These are phyloP conservation scores for Drosophila sucinea DNA, from an alignment of 1,140 invertebrate species.

Conservation along the genomic window DNA sequence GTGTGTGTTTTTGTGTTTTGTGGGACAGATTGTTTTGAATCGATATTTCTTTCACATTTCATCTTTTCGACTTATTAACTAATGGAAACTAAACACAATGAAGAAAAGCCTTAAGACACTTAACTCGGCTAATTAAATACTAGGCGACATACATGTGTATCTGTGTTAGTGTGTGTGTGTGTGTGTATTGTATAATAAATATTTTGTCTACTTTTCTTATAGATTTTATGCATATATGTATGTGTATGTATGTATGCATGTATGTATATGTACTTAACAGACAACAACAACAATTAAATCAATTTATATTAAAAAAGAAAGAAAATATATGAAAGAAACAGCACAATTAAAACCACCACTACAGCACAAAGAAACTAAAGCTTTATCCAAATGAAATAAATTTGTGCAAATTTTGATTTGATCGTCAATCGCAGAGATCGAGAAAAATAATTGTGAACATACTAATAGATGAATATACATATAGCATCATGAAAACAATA, in stretches of 20 bases:
- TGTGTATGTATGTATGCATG: too few species aligned
- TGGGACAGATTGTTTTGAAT: slow-evolving; percentile 32
- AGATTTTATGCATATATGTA: background rate
- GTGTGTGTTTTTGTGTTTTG: slow-evolving; percentile 19
- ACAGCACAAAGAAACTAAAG: slow-evolving; percentile 1
- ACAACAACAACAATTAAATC: slow-evolving; percentile 3
- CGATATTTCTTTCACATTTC: slow-evolving; percentile 6
- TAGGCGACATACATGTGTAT: background rate
- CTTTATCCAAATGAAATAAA: background rate
- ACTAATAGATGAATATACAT: background rate
- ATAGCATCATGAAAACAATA: too few species aligned
- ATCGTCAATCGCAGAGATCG: background rate
- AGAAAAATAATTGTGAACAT: background rate
- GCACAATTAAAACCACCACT: background rate
- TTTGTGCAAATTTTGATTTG: background rate
- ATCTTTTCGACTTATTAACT: slow-evolving; percentile 4
- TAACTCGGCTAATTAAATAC: background rate
- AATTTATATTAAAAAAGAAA: background rate
- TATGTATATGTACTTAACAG: background rate
- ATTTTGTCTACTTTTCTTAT: slow-evolving; percentile 2
- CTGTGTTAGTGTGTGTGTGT: background rate
- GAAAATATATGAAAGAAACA: background rate
- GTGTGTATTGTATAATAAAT: slow-evolving; percentile 5
- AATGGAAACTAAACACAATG: slow-evolving; percentile 6
- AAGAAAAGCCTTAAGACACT: slow-evolving; percentile 9